phyloP scores from a whole-genome alignment of 2,888 invertebrate genomes.

The Lithophane ornitopus region DNA sequence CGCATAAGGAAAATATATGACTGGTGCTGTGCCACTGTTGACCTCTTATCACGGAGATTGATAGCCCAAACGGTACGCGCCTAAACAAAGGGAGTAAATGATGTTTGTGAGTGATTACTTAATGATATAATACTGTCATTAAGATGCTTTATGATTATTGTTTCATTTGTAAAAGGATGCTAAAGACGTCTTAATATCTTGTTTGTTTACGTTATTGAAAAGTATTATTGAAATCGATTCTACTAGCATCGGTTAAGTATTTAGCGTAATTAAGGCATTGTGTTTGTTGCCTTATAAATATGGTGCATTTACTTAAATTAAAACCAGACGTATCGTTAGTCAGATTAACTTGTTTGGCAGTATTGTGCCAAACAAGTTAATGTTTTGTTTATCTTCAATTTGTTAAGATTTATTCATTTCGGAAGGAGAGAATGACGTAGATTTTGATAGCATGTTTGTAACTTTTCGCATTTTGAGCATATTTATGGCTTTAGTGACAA shows the following conservation, averaged over 20 bases:
- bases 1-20: constrained; percentile 55
- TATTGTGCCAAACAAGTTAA: no score
- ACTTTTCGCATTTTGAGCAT: no score
- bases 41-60: constrained; percentile 67
- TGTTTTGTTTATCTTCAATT: constrained; percentile 3
- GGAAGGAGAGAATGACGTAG: background rate
- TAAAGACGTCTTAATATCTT: background rate
- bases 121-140: constrained; percentile 43
- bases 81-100: constrained; percentile 63
- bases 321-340: constrained; percentile 4
- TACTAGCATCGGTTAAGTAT: background rate
- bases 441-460: no score
- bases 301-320: constrained; percentile 1
- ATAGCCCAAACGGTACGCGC: constrained; percentile 57
- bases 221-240: no score
- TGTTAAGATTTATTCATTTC: constrained; percentile 12
- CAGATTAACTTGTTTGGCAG: constrained; percentile 10
- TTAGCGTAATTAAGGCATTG: constrained; percentile 1
- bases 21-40: constrained; percentile 54
- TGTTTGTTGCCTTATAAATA: constrained; percentile 5
- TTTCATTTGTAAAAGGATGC: constrained; percentile 19
- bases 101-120: constrained; percentile 63
- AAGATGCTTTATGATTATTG: constrained; percentile 5
- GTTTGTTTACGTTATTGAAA: constrained; percentile 6
- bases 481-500: background rate